Percentiles rank a stretch among this genome's conserved stretches.
phyloP scores from a whole-genome alignment of 2,113 vertebrate genomes.

The Oncorhynchus gorbuscha region DNA sequence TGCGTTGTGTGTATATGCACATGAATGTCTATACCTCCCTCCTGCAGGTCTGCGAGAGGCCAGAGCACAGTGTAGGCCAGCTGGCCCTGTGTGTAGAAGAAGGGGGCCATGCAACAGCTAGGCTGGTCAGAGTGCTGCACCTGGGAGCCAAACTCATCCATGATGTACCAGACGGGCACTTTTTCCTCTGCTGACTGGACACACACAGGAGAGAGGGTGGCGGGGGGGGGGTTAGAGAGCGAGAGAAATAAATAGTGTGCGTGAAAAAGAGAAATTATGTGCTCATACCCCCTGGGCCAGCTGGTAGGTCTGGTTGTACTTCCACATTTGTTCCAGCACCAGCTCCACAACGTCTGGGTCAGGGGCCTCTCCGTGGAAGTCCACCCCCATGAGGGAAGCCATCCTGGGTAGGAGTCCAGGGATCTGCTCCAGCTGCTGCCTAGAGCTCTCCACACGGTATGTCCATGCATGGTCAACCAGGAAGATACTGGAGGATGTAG shows the following conservation, averaged over 20 bases:
- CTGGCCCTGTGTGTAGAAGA: slow-evolving; percentile 72
- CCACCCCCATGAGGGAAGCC: slow-evolving; percentile 85
- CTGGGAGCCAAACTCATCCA: slow-evolving; percentile 95
- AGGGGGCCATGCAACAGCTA: slow-evolving; percentile 84
- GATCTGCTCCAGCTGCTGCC: slow-evolving; percentile 81
- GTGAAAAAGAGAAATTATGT: no score
- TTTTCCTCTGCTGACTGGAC: slow-evolving; percentile 80
- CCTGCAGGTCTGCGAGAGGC: no score
- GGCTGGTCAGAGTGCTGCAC: slow-evolving; percentile 87
- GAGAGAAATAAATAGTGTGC: background rate
- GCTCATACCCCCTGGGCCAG: slow-evolving; percentile 84
- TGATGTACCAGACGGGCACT: slow-evolving; percentile 94
- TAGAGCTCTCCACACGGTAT: slow-evolving; percentile 73
- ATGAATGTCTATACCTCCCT: no score
- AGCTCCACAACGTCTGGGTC: slow-evolving; percentile 74
- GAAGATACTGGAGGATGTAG: slow-evolving; percentile 78
- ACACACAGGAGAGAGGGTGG: no score
- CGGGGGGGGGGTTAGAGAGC: background rate
- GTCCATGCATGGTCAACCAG: slow-evolving; percentile 97
- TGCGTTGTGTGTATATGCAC: no score
- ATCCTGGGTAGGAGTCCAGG: slow-evolving; percentile 87
- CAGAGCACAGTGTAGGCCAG: no score
- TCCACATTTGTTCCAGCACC: slow-evolving; percentile 91
- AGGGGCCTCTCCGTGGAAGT: slow-evolving; percentile 85
- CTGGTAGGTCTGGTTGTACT: slow-evolving; percentile 95